Conservation (phyloP, 2,888 invertebrate species). For the Mesoligia furuncula region DNA sequence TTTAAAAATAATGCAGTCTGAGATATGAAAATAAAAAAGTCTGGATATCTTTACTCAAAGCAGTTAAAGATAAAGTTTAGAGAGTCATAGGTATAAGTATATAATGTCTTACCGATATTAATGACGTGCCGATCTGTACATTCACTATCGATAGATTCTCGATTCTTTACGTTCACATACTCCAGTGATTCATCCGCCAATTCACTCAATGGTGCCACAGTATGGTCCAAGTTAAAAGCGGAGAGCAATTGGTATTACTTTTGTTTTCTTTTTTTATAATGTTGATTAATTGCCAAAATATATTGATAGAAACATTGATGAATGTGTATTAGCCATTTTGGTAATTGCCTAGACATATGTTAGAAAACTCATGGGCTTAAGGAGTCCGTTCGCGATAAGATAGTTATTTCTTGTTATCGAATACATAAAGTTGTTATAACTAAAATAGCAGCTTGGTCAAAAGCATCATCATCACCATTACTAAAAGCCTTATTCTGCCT, state of each 20-base stretch:
- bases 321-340: neutral
- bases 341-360: neutral
- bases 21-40: neutral
- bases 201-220: slow-evolving; percentile 49
- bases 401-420: neutral
- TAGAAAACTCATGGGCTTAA: neutral
- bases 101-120: slow-evolving; percentile 11
- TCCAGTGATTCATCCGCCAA: slow-evolving; percentile 69
- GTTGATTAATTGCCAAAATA: neutral
- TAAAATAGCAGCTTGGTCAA: neutral
- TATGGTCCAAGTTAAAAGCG: slow-evolving; percentile 34
- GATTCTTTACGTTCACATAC: slow-evolving; percentile 53
- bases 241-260: neutral
- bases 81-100: neutral
- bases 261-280: neutral
- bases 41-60: neutral
- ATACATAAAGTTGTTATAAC: too few relatives aligned
- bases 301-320: too few relatives aligned
- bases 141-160: slow-evolving; percentile 29
- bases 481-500: neutral
- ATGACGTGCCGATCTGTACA: slow-evolving; percentile 47
- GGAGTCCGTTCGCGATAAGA: neutral
- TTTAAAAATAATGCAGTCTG: neutral
- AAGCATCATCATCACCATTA: neutral
- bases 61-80: neutral